These are phyloP conservation scores for Xiphophorus couchianus DNA, from an alignment of 2,113 vertebrate genomes.

Conservation along the genomic window DNA sequence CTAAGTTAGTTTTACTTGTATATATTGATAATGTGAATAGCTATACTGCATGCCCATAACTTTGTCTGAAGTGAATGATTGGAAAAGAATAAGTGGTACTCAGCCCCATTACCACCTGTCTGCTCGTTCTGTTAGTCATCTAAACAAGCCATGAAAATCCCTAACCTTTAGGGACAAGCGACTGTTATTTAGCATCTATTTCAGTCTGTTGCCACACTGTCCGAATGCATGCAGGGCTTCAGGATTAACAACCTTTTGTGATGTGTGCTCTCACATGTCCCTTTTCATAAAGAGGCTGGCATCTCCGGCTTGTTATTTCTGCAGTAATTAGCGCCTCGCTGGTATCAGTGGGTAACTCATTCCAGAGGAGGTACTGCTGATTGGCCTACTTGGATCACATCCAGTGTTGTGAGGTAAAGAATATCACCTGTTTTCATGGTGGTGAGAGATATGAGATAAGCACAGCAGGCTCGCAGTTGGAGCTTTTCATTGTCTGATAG, in stretches of 20 bases:
- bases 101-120: neutral
- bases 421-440: constrained; percentile 63
- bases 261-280: constrained; percentile 19
- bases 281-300: constrained; percentile 28
- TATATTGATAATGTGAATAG: neutral
- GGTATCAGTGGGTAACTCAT: constrained; percentile 50
- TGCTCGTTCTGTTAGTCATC: neutral
- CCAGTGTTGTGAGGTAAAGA: constrained; percentile 61
- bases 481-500: neutral
- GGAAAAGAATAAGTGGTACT: neutral
- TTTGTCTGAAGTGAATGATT: neutral
- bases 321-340: constrained; percentile 28
- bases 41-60: neutral
- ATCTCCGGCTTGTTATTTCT: constrained; percentile 37
- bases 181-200: constrained; percentile 1
- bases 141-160: constrained; percentile 12
- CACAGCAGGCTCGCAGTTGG: constrained; percentile 7
- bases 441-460: constrained; percentile 23
- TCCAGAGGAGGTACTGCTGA: constrained; percentile 58
- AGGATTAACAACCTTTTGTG: constrained; percentile 24
- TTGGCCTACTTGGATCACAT: constrained; percentile 70
- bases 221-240: constrained; percentile 15
- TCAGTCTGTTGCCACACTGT: neutral
- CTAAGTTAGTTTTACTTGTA: neutral
- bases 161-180: constrained; percentile 9